Evolutionary conservation across 2,797 vertebrate species (phyloP), one percentile per base, ranked within the genome.

Genomic region (Anolis apletophallus): DNA sequence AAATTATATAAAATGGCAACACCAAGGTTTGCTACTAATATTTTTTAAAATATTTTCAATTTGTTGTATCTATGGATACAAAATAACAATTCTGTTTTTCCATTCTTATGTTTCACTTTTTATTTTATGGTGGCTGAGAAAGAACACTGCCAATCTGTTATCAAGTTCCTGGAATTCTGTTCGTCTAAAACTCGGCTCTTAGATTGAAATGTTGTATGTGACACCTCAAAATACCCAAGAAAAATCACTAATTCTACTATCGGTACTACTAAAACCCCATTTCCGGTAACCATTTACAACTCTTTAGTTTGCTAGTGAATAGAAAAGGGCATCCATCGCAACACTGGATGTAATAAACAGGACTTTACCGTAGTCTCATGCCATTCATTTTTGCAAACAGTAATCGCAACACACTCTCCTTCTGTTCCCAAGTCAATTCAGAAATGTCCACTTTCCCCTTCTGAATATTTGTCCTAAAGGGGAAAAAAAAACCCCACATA

Each of bases 321-420:
- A 32, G n/a, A 2, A 71, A 23, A n/a, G 17, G 57, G 1, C 19
- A 64, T 64, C 9, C 61, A 64, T 64, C 61, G 29, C 1, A 26
- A 26, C 61, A 64, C 10, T 64, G 26, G 26, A 64, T 64, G n/a
- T 55, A 88, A 85, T 61, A 92, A 93, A 89, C 0, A 86, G 64
- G 52, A 5, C 67, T 67, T 93, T 97, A 98, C 97, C 97, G 95
- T 86, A 89, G 86, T 91, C 85, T 95, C 80, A 94, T 93, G 86
- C 96, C 94, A 80, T 98, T 99, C 97, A 98, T 98, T 96, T 98
- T 98, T 85, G 98, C 97, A 96, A 99, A 99, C 81, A 98, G 96
- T 87, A 98, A 94, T 85, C 93, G 86, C 80, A 98, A 96, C 64
- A 99, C 97, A 92, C 92, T 93, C 85, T 99, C 97, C 93, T 98